Conservation (phyloP, 2,888 invertebrate species). For the Caenorhabditis panamensis region DNA sequence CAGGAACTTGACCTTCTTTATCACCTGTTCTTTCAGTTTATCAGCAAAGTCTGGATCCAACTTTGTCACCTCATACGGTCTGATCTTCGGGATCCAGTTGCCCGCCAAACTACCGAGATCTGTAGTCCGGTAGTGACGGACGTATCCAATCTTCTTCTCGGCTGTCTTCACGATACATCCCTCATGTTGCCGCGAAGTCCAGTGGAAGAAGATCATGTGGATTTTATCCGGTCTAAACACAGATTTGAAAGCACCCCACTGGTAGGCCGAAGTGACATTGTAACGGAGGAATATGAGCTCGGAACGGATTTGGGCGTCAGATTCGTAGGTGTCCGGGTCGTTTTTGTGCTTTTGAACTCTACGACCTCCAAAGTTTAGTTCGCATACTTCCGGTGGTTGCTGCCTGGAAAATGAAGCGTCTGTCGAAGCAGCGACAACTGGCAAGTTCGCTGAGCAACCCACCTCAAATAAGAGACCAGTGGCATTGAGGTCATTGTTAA, state of each 20-base stretch:
- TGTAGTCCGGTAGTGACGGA: slow-evolving; percentile 32
- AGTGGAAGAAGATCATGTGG: slow-evolving; percentile 33
- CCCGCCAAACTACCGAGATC: slow-evolving; percentile 7
- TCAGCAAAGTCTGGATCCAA: slow-evolving; percentile 27
- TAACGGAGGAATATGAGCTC: slow-evolving; percentile 24
- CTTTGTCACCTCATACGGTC: slow-evolving; percentile 15
- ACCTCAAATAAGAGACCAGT: slow-evolving; percentile 23
- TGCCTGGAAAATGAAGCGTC: no score
- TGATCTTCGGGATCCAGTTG: slow-evolving; percentile 28
- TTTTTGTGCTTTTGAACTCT: slow-evolving; percentile 16
- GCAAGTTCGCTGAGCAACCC: background rate
- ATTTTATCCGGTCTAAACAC: slow-evolving; percentile 33
- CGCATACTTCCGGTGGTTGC: slow-evolving; percentile 16
- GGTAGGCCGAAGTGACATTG: slow-evolving; percentile 25
- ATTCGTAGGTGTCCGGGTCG: slow-evolving; percentile 6
- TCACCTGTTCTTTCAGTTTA: slow-evolving; percentile 11
- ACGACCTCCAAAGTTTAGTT: slow-evolving; percentile 34
- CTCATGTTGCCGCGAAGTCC: slow-evolving; percentile 29
- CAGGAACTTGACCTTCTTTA: slow-evolving; percentile 22
- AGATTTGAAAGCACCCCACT: slow-evolving; percentile 26
- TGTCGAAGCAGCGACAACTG: no score
- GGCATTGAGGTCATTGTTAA: slow-evolving; percentile 41
- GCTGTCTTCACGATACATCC: slow-evolving; percentile 34
- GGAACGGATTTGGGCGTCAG: background rate
- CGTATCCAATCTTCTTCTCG: slow-evolving; percentile 14